phyloP scores from a whole-genome alignment of 2,888 invertebrate genomes.

The Meghimatium bilineatum region DNA sequence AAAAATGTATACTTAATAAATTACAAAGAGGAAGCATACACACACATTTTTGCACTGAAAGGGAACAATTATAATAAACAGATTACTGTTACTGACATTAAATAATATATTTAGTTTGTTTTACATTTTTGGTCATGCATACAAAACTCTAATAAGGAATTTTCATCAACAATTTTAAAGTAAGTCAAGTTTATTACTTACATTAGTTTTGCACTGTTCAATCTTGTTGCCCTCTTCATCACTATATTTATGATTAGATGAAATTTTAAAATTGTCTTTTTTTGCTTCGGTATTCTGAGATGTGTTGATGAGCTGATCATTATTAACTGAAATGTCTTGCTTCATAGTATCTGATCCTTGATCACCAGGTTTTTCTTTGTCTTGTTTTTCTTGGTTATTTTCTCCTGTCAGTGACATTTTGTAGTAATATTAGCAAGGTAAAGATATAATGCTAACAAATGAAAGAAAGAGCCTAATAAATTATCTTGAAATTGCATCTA shows the following conservation, averaged over 20 bases:
- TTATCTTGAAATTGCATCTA: neutral
- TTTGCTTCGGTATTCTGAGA: constrained; percentile 5
- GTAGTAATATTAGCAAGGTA: constrained; percentile 20
- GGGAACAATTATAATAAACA: neutral
- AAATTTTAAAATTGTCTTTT: constrained; percentile 24
- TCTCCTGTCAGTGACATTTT: constrained; percentile 32
- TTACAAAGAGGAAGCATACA: neutral
- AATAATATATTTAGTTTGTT: neutral
- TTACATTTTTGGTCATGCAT: neutral
- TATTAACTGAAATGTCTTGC: constrained; percentile 33
- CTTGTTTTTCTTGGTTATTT: constrained; percentile 35
- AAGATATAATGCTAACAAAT: neutral
- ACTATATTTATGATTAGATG: constrained; percentile 37
- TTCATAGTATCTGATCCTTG: constrained; percentile 30
- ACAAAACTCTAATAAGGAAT: neutral
- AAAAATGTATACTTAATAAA: neutral
- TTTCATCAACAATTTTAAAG: neutral
- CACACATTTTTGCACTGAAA: neutral
- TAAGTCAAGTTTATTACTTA: constrained; percentile 25
- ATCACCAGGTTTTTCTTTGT: constrained; percentile 32
- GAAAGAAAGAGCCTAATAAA: neutral
- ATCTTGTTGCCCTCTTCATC: constrained; percentile 36
- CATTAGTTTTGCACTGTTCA: constrained; percentile 38
- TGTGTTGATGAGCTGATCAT: constrained; percentile 36
- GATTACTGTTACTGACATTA: neutral